Percentiles rank a stretch among this genome's conserved stretches.
Conservation (phyloP, 2,888 invertebrate genomes). For the Aphodius granarius region DNA sequence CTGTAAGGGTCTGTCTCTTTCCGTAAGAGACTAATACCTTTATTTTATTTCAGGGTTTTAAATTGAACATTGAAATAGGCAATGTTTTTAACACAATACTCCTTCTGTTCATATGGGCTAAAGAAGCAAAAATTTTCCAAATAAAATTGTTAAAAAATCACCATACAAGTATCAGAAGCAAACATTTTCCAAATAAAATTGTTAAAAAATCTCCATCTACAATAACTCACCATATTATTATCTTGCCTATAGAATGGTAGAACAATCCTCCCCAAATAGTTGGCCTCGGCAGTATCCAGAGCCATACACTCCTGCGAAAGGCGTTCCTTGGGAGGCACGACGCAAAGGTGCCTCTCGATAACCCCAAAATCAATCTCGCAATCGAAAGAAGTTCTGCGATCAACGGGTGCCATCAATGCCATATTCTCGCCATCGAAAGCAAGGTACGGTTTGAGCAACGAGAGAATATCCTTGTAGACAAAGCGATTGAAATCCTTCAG, state of each 20-base stretch:
- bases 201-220: background rate
- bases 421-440: slow-evolving; percentile 59
- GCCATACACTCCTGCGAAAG: slow-evolving; percentile 54
- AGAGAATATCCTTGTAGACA: slow-evolving; percentile 72
- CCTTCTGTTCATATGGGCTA: no score
- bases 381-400: background rate
- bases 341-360: slow-evolving; percentile 52
- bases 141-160: no score
- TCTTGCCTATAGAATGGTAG: slow-evolving; percentile 80
- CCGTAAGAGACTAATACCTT: no score
- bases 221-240: slow-evolving; percentile 48
- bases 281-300: slow-evolving; percentile 59
- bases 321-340: slow-evolving; percentile 50
- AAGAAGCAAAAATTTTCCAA: no score
- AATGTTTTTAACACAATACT: no score
- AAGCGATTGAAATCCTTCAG: slow-evolving; percentile 70
- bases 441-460: slow-evolving; percentile 64
- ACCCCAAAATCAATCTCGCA: slow-evolving; percentile 59
- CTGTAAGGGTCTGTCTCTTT: no score
- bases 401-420: slow-evolving; percentile 39
- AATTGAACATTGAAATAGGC: no score
- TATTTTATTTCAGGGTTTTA: no score
- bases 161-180: no score
- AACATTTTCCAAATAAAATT: no score
- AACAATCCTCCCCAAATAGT: slow-evolving; percentile 75